Conservation (phyloP, 2,888 invertebrate genomes). For the Heliconius ismenius region DNA sequence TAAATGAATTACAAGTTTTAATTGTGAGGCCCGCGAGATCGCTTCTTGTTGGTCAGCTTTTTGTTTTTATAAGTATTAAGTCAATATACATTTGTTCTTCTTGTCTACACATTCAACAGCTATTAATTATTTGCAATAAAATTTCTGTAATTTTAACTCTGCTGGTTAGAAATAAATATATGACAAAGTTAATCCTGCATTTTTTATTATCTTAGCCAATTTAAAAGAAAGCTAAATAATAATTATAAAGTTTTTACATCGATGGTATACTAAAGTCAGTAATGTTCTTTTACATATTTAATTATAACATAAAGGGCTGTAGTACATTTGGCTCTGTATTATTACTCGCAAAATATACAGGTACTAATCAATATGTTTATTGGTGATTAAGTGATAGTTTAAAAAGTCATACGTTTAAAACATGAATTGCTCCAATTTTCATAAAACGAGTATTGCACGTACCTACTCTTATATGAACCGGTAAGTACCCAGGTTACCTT, state of each 20-base stretch:
- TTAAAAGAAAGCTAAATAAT: background rate
- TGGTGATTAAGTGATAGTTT: conserved; percentile 18
- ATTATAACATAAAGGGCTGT: background rate
- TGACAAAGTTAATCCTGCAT: background rate
- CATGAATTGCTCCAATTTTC: conserved; percentile 24
- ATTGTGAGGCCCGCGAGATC: conserved; percentile 33
- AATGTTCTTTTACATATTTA: background rate
- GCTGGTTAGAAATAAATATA: background rate
- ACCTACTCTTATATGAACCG: conserved; percentile 10
- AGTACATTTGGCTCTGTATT: background rate
- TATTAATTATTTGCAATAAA: background rate
- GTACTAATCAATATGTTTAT: background rate
- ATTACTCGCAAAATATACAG: background rate
- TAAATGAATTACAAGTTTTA: conserved; percentile 33
- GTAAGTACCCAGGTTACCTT: background rate
- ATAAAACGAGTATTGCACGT: conserved; percentile 20
- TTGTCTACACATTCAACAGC: background rate
- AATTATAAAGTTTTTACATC: background rate
- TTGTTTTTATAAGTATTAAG: conserved; percentile 15
- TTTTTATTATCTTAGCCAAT: background rate
- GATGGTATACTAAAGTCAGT: background rate
- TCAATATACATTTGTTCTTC: background rate
- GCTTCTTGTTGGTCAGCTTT: conserved; percentile 16
- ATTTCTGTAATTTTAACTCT: background rate
- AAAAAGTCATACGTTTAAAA: conserved; percentile 26